Conservation (phyloP, 2,797 vertebrate species). For the Ataeniobius toweri region DNA sequence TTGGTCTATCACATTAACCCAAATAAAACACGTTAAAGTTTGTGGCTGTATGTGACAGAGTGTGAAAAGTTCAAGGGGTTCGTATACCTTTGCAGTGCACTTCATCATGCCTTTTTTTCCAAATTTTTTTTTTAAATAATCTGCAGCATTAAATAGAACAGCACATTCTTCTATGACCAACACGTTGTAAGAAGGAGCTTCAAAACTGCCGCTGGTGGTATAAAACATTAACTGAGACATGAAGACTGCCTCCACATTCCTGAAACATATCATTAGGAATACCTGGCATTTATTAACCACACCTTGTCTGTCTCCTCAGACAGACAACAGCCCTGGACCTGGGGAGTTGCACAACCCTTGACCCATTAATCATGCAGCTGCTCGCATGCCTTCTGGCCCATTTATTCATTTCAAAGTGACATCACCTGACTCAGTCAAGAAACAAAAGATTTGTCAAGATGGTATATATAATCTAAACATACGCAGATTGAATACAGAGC, state of each 20-base stretch:
- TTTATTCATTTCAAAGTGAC: constrained; percentile 11
- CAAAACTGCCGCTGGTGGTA: background rate
- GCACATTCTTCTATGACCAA: background rate
- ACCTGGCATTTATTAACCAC: constrained; percentile 56
- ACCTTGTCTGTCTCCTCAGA: constrained; percentile 23
- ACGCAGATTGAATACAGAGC: constrained; percentile 24
- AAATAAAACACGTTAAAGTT: background rate
- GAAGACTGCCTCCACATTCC: constrained; percentile 41
- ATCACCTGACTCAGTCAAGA: constrained; percentile 21
- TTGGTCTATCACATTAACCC: background rate
- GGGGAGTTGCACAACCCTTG: constrained; percentile 46
- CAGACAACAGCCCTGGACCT: constrained; percentile 44
- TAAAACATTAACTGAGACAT: constrained; percentile 20
- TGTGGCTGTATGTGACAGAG: background rate
- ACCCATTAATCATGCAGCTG: constrained; percentile 48
- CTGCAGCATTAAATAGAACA: background rate
- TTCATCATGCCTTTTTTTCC: background rate
- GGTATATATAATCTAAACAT: background rate
- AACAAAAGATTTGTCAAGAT: constrained; percentile 14
- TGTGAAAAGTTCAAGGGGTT: background rate
- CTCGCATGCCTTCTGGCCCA: constrained; percentile 7
- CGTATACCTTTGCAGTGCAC: background rate
- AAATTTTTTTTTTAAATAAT: background rate
- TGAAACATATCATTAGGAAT: constrained; percentile 54
- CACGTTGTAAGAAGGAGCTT: background rate